Conservation (phyloP, 2,888 invertebrate species). For the Liposcelis brunnea region DNA sequence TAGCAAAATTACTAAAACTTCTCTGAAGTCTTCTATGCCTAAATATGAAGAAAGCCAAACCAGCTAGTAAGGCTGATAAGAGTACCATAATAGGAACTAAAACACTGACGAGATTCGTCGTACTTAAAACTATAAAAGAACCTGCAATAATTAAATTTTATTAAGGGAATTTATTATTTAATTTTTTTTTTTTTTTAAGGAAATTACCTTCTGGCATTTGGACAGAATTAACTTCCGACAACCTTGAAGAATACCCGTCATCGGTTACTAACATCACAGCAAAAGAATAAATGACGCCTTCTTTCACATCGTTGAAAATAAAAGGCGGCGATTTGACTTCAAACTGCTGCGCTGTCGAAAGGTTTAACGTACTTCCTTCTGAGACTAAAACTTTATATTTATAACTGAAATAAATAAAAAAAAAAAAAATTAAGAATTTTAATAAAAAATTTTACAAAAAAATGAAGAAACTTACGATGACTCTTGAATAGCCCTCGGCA, state of each 20-base stretch:
- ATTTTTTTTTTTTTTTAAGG: too few species aligned
- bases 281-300: conserved; percentile 37
- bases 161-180: too few species aligned
- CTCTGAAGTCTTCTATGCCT: conserved; percentile 56
- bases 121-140: conserved; percentile 13
- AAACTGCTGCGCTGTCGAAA: conserved; percentile 28
- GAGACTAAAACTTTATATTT: conserved; percentile 49
- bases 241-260: conserved; percentile 40
- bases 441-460: not conserved
- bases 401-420: conserved; percentile 24
- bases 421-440: conserved; percentile 1
- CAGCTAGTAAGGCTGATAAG: conserved; percentile 32
- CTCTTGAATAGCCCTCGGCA: conserved; percentile 21
- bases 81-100: conserved; percentile 37
- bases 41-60: conserved; percentile 43
- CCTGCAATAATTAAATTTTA: too few species aligned
- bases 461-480: conserved; percentile 17
- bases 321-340: conserved; percentile 36
- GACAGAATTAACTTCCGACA: conserved; percentile 38
- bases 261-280: conserved; percentile 42
- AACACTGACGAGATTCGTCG: conserved; percentile 26
- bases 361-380: conserved; percentile 31
- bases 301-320: conserved; percentile 32
- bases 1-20: conserved; percentile 64
- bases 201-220: conserved; percentile 24